These are phyloP conservation scores for Plectropomus leopardus DNA, from an alignment of 2,113 vertebrate genomes.

Conservation along the genomic window DNA sequence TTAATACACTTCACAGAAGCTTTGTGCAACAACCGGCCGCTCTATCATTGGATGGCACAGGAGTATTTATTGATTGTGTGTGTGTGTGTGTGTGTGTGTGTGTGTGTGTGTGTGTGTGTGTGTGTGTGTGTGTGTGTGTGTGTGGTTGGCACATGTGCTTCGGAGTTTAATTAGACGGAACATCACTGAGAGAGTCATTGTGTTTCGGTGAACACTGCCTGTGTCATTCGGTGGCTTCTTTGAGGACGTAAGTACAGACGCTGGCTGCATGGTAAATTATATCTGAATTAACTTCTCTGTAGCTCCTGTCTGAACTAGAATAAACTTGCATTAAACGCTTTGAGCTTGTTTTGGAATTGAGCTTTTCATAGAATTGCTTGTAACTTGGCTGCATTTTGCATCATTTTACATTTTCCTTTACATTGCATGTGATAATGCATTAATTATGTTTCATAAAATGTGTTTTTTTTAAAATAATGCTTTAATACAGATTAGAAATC, in stretches of 20 bases:
- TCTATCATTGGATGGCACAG: slow-evolving; percentile 64
- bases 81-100: slow-evolving; percentile 38
- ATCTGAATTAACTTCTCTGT: not conserved
- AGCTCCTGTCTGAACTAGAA: not conserved
- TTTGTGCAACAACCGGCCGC: slow-evolving; percentile 8
- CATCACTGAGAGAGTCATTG: slow-evolving; percentile 27
- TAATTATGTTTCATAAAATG: not conserved
- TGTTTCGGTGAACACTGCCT: slow-evolving; percentile 30
- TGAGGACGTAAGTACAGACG: slow-evolving; percentile 51
- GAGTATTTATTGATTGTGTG: slow-evolving; percentile 73
- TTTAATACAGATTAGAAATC: not conserved
- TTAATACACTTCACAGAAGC: slow-evolving; percentile 14
- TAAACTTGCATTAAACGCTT: not conserved
- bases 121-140: slow-evolving; percentile 40
- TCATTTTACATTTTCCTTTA: not conserved
- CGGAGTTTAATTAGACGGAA: slow-evolving; percentile 45
- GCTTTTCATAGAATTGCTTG: not conserved
- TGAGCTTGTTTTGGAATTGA: not conserved
- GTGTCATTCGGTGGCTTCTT: slow-evolving; percentile 28
- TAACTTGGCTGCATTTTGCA: not conserved
- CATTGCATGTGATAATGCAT: not conserved
- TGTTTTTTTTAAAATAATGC: not conserved
- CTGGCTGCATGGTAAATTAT: slow-evolving; percentile 1
- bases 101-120: slow-evolving; percentile 34
- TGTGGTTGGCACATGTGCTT: slow-evolving; percentile 36